These are phyloP conservation scores for Drosophila kanapiae DNA, from an alignment of 1,140 invertebrate genomes.

Conservation along the genomic window DNA sequence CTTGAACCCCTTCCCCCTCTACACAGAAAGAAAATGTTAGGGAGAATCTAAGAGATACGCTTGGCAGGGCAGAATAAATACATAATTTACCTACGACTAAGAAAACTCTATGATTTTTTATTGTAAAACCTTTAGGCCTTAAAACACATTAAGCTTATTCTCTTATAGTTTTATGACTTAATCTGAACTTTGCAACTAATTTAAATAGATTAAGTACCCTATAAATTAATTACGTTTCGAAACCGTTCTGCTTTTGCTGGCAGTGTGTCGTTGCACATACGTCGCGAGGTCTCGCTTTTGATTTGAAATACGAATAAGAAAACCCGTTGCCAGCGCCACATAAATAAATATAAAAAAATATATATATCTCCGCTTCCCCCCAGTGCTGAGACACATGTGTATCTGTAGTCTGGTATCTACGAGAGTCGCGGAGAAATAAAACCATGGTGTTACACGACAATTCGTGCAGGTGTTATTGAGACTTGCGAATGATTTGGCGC, in stretches of 20 bases:
- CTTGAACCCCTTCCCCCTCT: constrained; percentile 13
- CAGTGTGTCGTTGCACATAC: constrained; percentile 55
- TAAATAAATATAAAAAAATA: constrained; percentile 41
- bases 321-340: constrained; percentile 56
- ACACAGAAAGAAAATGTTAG: background rate
- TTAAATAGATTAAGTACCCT: too few species aligned
- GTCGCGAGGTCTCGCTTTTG: constrained; percentile 70
- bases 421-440: constrained; percentile 45
- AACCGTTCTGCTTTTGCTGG: background rate
- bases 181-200: too few species aligned
- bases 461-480: constrained; percentile 83
- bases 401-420: constrained; percentile 24
- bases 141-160: too few species aligned
- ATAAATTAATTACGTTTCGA: too few species aligned
- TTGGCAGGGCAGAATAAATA: too few species aligned
- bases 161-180: too few species aligned
- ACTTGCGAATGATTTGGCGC: constrained; percentile 82
- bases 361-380: background rate
- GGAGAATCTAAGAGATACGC: too few species aligned
- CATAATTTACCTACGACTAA: too few species aligned
- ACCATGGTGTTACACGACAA: constrained; percentile 82
- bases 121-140: too few species aligned
- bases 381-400: constrained; percentile 3
- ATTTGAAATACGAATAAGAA: constrained; percentile 52
- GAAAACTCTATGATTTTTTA: too few species aligned